These are phyloP conservation scores for Standfussiana lucernea DNA, from an alignment of 2,888 invertebrate genomes.

Conservation along the genomic window DNA sequence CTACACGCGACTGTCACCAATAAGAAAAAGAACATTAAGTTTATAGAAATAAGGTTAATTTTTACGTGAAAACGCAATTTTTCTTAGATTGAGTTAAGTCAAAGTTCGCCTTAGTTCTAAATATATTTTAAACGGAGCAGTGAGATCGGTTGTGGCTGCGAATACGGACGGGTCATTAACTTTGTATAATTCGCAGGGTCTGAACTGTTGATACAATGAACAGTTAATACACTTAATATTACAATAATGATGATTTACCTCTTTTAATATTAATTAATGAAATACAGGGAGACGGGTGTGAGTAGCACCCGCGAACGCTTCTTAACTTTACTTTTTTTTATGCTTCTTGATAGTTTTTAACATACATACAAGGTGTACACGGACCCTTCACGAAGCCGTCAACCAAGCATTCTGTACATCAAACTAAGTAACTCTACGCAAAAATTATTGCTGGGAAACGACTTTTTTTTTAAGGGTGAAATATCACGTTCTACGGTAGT, in stretches of 20 bases:
- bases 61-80: background rate
- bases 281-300: conserved; percentile 2
- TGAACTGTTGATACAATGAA: background rate
- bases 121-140: no score
- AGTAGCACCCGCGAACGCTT: background rate
- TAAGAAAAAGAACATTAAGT: background rate
- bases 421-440: no score
- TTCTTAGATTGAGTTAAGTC: background rate
- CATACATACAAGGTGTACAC: background rate
- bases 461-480: no score
- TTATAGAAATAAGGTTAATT: background rate
- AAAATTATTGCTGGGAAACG: background rate
- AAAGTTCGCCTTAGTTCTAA: no score
- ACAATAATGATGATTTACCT: background rate
- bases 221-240: background rate
- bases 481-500: no score
- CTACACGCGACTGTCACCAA: background rate
- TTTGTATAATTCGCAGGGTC: background rate
- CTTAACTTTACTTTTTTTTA: background rate
- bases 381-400: no score
- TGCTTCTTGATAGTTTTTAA: background rate
- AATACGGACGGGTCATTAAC: background rate
- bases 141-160: no score
- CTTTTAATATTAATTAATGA: background rate
- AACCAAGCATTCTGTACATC: no score